These are phyloP conservation scores for Hypotaenidia philippensis DNA, from an alignment of 2,797 vertebrate genomes.

Conservation along the genomic window DNA sequence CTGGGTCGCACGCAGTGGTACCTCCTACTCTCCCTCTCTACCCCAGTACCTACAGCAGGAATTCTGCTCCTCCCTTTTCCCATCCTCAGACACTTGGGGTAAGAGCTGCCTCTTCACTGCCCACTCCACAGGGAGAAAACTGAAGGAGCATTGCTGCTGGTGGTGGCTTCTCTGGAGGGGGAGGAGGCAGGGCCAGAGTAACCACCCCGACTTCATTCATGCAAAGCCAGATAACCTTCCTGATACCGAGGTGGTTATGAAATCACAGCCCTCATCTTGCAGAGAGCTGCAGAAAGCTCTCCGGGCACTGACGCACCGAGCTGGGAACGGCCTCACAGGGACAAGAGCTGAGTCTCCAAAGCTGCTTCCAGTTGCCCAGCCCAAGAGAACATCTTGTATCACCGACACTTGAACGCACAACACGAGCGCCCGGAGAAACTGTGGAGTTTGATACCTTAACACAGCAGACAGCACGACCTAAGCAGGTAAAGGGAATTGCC, in stretches of 20 bases:
- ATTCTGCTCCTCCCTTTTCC: neutral
- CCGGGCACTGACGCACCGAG: neutral
- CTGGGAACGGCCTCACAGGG: neutral
- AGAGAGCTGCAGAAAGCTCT: neutral
- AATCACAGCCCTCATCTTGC: neutral
- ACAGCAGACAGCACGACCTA: neutral
- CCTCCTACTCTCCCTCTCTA: neutral
- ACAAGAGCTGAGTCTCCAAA: accelerated
- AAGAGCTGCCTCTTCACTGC: neutral
- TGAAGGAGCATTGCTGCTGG: neutral
- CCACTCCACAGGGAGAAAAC: neutral
- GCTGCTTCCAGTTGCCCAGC: neutral
- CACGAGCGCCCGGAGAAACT: neutral
- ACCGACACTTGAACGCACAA: neutral
- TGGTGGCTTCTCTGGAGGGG: neutral
- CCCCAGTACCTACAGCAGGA: neutral
- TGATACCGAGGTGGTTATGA: accelerated
- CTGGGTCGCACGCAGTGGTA: neutral
- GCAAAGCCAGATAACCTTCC: neutral
- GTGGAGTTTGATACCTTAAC: neutral
- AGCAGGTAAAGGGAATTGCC: neutral
- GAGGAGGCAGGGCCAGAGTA: neutral
- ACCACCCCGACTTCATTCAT: neutral
- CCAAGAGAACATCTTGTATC: neutral
- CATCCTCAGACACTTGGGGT: too few relatives aligned